Evolutionary conservation across 2,797 vertebrate genomes (phyloP).

Genomic region (Pseudopleuronectes americanus): DNA sequence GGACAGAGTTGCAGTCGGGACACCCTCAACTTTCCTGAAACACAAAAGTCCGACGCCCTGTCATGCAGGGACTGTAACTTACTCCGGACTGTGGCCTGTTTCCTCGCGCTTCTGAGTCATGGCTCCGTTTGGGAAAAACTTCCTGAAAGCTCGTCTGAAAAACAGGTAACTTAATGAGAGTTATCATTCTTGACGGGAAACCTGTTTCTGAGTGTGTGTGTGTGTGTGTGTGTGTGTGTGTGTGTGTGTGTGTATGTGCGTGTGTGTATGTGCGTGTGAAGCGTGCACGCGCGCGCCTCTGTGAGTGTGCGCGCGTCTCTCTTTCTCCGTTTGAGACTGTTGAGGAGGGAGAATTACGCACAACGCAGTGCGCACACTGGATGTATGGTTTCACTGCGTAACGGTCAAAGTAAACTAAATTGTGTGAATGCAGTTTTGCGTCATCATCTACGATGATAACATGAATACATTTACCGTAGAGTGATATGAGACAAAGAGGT

Average conservation of each 20-base stretch:
- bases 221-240: background rate
- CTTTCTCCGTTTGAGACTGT: background rate
- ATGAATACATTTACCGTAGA: too few relatives aligned
- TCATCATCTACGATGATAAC: too few relatives aligned
- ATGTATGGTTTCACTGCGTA: background rate
- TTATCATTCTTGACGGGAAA: constrained; percentile 3
- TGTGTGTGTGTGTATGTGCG: background rate
- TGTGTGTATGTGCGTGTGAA: background rate
- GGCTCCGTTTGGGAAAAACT: constrained; percentile 94
- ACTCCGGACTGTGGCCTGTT: constrained; percentile 20
- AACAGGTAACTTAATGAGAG: constrained; percentile 85
- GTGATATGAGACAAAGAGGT: too few relatives aligned
- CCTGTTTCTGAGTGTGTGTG: background rate
- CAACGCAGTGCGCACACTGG: background rate
- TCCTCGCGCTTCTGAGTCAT: constrained; percentile 71
- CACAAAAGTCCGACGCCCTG: constrained; percentile 11
- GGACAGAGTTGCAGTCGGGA: constrained; percentile 64
- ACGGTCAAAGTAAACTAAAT: too few relatives aligned
- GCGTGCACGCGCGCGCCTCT: too few relatives aligned
- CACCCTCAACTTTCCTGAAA: constrained; percentile 65
- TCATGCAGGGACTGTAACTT: constrained; percentile 57
- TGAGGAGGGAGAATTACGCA: constrained; percentile 24
- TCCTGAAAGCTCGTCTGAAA: constrained; percentile 92
- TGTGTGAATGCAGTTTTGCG: background rate
- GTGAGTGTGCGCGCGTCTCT: background rate